phyloP scores from a whole-genome alignment of 2,797 vertebrate species.

The Loris lydekkerianus region DNA sequence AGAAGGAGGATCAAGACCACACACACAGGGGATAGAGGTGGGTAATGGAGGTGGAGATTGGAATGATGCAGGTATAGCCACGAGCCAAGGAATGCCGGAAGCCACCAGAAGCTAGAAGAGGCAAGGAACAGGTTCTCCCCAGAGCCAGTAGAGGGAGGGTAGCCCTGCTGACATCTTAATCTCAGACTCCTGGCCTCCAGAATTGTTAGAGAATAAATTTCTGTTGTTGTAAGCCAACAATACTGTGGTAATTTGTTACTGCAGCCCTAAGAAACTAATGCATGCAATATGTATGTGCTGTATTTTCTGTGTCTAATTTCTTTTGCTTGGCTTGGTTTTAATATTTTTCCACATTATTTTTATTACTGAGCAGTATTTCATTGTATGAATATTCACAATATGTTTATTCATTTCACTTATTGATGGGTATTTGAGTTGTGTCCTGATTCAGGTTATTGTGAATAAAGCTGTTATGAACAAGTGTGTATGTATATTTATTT shows the following conservation, averaged over 20 bases:
- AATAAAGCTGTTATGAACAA: not conserved
- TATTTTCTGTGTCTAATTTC: not conserved
- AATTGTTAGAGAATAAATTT: not conserved
- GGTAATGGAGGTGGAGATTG: not conserved
- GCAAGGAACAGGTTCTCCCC: not conserved
- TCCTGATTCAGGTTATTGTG: not conserved
- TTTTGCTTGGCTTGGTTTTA: conserved; percentile 32
- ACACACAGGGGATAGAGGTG: not conserved
- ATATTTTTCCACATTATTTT: not conserved
- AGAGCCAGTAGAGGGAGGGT: not conserved
- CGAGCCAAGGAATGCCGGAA: not conserved
- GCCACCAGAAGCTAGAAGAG: not conserved
- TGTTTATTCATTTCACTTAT: not conserved
- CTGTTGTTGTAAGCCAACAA: not conserved
- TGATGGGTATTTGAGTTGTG: not conserved
- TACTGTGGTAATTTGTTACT: not conserved
- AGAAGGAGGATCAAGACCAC: not conserved
- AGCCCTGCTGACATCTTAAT: not conserved
- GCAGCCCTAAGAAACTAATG: not conserved
- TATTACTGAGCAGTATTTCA: not conserved
- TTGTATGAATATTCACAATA: not conserved
- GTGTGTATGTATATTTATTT: not conserved
- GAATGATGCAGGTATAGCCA: not conserved
- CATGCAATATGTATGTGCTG: not conserved
- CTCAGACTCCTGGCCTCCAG: not conserved